Evolutionary conservation across 2,888 invertebrate species (phyloP).

Genomic region (Lobophora halterata): DNA sequence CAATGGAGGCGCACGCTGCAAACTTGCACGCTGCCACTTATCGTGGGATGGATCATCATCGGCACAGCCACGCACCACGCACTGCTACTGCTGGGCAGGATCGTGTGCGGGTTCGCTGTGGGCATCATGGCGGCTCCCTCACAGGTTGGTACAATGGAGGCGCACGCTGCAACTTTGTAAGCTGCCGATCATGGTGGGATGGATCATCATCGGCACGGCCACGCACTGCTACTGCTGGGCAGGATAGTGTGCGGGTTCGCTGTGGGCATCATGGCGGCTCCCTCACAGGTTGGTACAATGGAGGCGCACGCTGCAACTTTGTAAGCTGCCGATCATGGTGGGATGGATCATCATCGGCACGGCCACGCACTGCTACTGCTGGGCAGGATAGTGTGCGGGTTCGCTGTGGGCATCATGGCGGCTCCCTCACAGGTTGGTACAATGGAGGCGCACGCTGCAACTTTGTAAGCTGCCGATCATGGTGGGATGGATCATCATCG

Average conservation of each 20-base stretch:
- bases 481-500: too few relatives aligned
- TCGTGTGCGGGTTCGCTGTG: conserved; percentile 86
- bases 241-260: conserved; percentile 86
- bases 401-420: too few relatives aligned
- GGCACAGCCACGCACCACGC: conserved; percentile 80
- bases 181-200: conserved; percentile 84
- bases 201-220: conserved; percentile 83
- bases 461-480: too few relatives aligned
- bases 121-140: conserved; percentile 87
- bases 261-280: conserved; percentile 87
- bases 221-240: conserved; percentile 81
- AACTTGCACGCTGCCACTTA: conserved; percentile 83
- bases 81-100: conserved; percentile 82
- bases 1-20: conserved; percentile 84
- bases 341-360: too few relatives aligned
- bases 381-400: too few relatives aligned
- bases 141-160: conserved; percentile 89
- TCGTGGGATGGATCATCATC: conserved; percentile 85
- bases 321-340: too few relatives aligned
- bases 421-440: too few relatives aligned
- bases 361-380: too few relatives aligned
- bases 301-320: too few relatives aligned
- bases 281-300: conserved; percentile 90
- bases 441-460: too few relatives aligned
- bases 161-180: conserved; percentile 83